phyloP scores from a whole-genome alignment of 2,888 invertebrate genomes.

The Imbricaverruca yamaguchii region DNA sequence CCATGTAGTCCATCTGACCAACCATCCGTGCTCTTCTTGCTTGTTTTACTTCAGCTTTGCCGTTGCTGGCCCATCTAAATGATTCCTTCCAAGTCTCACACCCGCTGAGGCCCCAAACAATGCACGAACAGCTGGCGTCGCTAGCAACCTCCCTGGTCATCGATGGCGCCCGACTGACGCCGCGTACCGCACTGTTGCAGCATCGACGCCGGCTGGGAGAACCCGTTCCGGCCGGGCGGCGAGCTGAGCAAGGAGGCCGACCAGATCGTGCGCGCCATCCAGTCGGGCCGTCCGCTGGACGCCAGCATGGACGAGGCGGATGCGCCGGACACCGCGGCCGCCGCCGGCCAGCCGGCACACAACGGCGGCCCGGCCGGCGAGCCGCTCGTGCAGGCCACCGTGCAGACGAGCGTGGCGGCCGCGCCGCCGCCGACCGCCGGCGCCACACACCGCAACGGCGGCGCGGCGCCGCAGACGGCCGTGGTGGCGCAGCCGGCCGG shows the following conservation, averaged over 20 bases:
- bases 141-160: no score
- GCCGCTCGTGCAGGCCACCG: neutral
- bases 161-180: no score
- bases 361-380: slow-evolving; percentile 10
- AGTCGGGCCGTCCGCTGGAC: slow-evolving; percentile 79
- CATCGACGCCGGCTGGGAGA: slow-evolving; percentile 67
- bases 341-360: neutral
- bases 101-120: no score
- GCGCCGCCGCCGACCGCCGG: neutral
- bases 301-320: slow-evolving; percentile 13
- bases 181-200: neutral
- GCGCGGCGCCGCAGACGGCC: slow-evolving; percentile 4
- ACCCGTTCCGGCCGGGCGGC: slow-evolving; percentile 94
- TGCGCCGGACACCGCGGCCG: neutral
- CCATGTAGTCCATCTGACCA: no score
- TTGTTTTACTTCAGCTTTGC: no score
- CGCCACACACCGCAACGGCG: neutral
- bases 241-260: slow-evolving; percentile 91
- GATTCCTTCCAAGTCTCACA: no score
- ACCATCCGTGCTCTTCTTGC: no score
- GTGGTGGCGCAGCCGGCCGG: slow-evolving; percentile 38
- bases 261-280: slow-evolving; percentile 89
- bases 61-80: no score
- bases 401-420: neutral
- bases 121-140: no score